A percentile compares a stretch with the other conserved stretches of the same genome.
These are phyloP conservation scores for Pseudobourletiella spinata DNA, from an alignment of 1,140 invertebrate species.

Conservation along the genomic window DNA sequence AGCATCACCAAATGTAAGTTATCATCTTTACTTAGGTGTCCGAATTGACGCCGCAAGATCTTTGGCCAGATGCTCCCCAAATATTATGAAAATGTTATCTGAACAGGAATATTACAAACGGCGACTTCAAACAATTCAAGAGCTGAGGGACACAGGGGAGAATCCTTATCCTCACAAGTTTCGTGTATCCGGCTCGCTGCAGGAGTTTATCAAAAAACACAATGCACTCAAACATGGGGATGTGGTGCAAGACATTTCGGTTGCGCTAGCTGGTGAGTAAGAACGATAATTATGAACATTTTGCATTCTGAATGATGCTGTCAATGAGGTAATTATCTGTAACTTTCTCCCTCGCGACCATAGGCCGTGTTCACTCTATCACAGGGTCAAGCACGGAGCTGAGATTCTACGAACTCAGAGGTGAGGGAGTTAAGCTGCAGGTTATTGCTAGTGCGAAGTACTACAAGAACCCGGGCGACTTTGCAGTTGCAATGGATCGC, in stretches of 20 bases:
- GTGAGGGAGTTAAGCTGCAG: slow-evolving; percentile 90
- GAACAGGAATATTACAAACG: slow-evolving; percentile 85
- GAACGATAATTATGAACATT: neutral
- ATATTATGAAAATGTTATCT: no score
- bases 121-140: slow-evolving; percentile 60
- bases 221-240: slow-evolving; percentile 58
- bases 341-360: no score
- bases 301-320: no score
- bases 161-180: slow-evolving; percentile 99
- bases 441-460: slow-evolving; percentile 85
- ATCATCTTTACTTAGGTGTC: no score
- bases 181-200: slow-evolving; percentile 77
- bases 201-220: slow-evolving; percentile 85
- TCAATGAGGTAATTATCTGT: no score
- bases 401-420: slow-evolving; percentile 95
- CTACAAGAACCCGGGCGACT: slow-evolving; percentile 64
- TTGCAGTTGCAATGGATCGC: slow-evolving; percentile 67
- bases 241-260: slow-evolving; percentile 58
- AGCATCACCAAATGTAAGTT: slow-evolving; percentile 73
- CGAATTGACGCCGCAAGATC: no score
- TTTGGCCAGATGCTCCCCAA: no score
- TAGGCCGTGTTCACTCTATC: slow-evolving; percentile 88
- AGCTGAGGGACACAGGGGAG: slow-evolving; percentile 63
- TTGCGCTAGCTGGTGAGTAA: slow-evolving; percentile 64
- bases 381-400: slow-evolving; percentile 88